Conservation (phyloP, 1,140 invertebrate species). For the Cyrtorhinus lividipennis region DNA sequence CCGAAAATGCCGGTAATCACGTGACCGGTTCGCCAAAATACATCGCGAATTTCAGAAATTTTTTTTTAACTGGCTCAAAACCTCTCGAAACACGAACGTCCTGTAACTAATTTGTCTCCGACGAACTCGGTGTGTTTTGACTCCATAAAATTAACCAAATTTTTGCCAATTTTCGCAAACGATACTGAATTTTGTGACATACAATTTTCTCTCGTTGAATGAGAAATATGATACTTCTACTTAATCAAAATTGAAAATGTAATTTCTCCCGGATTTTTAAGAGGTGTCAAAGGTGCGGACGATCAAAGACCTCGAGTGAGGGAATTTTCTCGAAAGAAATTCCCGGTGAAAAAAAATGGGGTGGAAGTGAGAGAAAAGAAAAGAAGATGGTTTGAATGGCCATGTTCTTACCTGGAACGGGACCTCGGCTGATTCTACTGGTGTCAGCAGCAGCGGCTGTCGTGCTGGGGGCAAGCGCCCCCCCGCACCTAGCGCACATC, state of each 20-base stretch:
- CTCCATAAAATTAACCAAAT: no score
- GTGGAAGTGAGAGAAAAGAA: not conserved
- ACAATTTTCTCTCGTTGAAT: no score
- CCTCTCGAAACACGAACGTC: no score
- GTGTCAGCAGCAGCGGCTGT: conserved; percentile 13
- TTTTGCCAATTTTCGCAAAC: no score
- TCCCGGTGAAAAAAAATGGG: not conserved
- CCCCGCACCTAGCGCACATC: conserved; percentile 57
- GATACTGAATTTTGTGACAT: no score
- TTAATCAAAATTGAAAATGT: not conserved
- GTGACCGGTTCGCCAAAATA: not conserved
- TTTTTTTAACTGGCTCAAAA: not conserved
- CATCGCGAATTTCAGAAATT: not conserved
- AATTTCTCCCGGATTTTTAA: no score
- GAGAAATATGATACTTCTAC: no score
- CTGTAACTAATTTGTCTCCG: no score
- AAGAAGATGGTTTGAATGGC: conserved; percentile 7
- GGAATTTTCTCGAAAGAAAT: not conserved
- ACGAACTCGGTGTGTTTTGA: no score
- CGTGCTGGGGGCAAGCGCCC: conserved; percentile 26
- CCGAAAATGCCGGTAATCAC: not conserved
- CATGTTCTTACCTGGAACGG: conserved; percentile 6
- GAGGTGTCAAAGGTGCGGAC: no score
- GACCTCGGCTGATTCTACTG: conserved; percentile 17
- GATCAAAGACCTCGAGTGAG: no score